A percentile compares a stretch with the other conserved stretches of the same genome.
phyloP scores from a whole-genome alignment of 2,888 invertebrate species.

The Piscicola geometra region DNA sequence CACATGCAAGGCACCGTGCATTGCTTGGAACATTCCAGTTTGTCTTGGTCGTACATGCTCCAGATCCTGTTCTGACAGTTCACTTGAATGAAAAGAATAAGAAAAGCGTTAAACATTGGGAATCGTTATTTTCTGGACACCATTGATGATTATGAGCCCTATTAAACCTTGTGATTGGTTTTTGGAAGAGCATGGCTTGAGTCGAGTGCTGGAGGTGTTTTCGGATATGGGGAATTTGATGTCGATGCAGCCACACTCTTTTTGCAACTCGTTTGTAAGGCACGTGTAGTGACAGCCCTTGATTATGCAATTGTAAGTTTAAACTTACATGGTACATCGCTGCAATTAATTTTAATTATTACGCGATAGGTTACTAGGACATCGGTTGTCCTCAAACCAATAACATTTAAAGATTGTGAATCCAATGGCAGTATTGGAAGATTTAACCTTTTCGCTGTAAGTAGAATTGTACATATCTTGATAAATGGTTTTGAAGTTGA shows the following conservation, averaged over 20 bases:
- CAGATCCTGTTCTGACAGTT: conserved; percentile 9
- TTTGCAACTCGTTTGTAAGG: conserved; percentile 16
- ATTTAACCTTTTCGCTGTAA: conserved; percentile 26
- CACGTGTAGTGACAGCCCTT: conserved; percentile 31
- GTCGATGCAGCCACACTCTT: conserved; percentile 27
- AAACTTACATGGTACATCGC: no score
- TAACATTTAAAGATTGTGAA: no score
- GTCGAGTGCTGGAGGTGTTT: neutral
- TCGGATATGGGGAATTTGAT: conserved; percentile 25
- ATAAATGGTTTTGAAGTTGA: conserved; percentile 2
- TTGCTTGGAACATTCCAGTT: neutral
- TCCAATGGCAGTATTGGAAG: no score
- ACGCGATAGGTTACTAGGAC: no score
- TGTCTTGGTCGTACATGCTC: conserved; percentile 20
- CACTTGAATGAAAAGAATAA: neutral
- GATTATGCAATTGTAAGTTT: no score
- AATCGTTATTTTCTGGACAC: no score
- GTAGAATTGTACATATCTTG: conserved; percentile 14
- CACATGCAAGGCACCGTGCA: conserved; percentile 30
- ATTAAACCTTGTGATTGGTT: conserved; percentile 21
- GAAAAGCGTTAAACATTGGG: no score
- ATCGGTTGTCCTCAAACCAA: no score
- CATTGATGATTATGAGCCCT: no score
- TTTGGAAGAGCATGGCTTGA: conserved; percentile 21
- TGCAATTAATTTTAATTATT: no score